A percentile compares a stretch with the other conserved stretches of the same genome.
Evolutionary conservation across 2,888 invertebrate genomes (phyloP).

Genomic region (Erannis defoliaria): DNA sequence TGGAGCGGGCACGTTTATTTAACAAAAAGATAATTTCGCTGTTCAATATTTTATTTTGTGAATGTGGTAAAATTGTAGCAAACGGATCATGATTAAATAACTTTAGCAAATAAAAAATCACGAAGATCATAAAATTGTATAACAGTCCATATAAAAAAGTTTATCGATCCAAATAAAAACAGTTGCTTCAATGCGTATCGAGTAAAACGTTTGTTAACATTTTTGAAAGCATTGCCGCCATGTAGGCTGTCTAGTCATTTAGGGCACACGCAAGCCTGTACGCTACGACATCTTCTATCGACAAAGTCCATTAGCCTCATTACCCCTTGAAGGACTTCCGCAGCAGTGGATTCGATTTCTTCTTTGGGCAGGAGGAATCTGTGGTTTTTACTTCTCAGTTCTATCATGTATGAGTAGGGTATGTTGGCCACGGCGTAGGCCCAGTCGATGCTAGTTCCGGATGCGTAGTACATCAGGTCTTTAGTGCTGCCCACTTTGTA

Average conservation of each 20-base stretch:
- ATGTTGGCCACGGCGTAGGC: slow-evolving; percentile 73
- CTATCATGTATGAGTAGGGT: slow-evolving; percentile 78
- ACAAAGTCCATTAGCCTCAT: slow-evolving; percentile 69
- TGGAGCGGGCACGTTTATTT: slow-evolving; percentile 26
- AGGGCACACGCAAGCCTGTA: slow-evolving; percentile 51
- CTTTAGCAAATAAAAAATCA: not conserved
- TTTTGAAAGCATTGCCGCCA: not conserved
- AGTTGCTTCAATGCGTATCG: not conserved
- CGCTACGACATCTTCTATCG: slow-evolving; percentile 54
- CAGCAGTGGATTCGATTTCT: slow-evolving; percentile 66
- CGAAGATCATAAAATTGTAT: not conserved
- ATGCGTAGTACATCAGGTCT: slow-evolving; percentile 79
- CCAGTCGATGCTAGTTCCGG: slow-evolving; percentile 78
- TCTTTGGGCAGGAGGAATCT: slow-evolving; percentile 75
- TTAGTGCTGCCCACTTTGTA: slow-evolving; percentile 82
- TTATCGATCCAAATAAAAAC: not conserved
- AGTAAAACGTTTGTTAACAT: not conserved
- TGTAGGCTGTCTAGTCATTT: slow-evolving; percentile 39
- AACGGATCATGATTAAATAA: slow-evolving; percentile 2
- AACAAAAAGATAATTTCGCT: slow-evolving; percentile 29
- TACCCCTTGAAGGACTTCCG: slow-evolving; percentile 66
- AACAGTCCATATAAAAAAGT: not conserved
- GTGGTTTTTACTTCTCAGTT: slow-evolving; percentile 71
- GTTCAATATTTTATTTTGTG: slow-evolving; percentile 10
- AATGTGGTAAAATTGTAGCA: not conserved